Evolutionary conservation across 2,113 vertebrate genomes (phyloP).

Genomic region (Xiphophorus hellerii): DNA sequence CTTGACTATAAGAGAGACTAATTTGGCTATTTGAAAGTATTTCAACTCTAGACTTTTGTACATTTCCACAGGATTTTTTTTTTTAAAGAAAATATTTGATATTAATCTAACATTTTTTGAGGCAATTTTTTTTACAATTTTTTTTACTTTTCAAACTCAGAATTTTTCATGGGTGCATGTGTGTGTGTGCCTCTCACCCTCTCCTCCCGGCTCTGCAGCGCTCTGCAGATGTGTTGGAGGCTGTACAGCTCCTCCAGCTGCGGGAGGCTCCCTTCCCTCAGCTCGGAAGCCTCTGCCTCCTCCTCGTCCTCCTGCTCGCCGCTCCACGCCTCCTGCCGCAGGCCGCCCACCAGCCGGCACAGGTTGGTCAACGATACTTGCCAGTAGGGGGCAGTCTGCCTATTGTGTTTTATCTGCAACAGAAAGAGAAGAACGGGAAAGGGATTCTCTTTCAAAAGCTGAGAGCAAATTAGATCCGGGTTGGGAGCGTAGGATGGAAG

Average conservation of each 20-base stretch:
- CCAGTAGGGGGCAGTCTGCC: constrained; percentile 88
- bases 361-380: constrained; percentile 87
- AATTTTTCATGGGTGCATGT: not conserved
- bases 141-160: too few relatives aligned
- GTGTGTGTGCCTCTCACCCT: constrained; percentile 49
- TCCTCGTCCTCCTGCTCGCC: constrained; percentile 58
- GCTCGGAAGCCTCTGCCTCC: constrained; percentile 62
- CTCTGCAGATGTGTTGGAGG: constrained; percentile 87
- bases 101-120: too few relatives aligned
- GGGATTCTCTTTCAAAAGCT: not conserved
- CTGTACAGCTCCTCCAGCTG: constrained; percentile 85
- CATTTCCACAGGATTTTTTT: too few relatives aligned
- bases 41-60: too few relatives aligned
- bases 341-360: constrained; percentile 83
- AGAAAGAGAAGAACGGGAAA: not conserved
- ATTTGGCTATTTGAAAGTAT: too few relatives aligned
- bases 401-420: constrained; percentile 72
- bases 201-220: constrained; percentile 89
- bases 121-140: too few relatives aligned
- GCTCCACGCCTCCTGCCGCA: constrained; percentile 65
- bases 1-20: too few relatives aligned
- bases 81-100: too few relatives aligned
- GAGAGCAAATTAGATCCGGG: not conserved
- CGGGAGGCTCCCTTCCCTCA: constrained; percentile 83
- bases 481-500: not conserved